A percentile compares a stretch with the other conserved stretches of the same genome.
These are phyloP conservation scores for Cinara cedri DNA, from an alignment of 2,888 invertebrate genomes.

Conservation along the genomic window DNA sequence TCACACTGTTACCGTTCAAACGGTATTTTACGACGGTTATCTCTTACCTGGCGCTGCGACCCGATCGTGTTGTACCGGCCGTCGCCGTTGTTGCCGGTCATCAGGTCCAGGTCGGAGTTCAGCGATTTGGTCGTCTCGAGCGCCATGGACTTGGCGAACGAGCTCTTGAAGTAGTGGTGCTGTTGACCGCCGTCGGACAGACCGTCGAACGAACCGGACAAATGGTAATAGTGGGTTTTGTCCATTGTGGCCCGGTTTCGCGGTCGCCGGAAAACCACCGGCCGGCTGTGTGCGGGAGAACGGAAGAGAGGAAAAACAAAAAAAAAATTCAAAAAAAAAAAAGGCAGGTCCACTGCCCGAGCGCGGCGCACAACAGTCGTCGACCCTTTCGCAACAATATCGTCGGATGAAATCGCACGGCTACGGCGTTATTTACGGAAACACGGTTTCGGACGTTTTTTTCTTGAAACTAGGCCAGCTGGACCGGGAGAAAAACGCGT, in stretches of 20 bases:
- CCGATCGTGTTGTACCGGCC: slow-evolving; percentile 48
- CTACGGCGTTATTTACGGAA: no score
- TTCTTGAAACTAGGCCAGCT: slow-evolving; percentile 51
- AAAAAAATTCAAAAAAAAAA: no score
- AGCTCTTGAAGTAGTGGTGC: slow-evolving; percentile 60
- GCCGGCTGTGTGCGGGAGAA: no score
- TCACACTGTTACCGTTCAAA: no score
- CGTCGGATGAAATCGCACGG: no score
- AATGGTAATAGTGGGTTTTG: neutral
- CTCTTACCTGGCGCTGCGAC: slow-evolving; percentile 22
- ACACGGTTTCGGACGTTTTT: slow-evolving; percentile 1
- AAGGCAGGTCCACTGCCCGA: no score
- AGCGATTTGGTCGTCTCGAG: slow-evolving; percentile 58
- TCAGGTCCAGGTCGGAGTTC: slow-evolving; percentile 34
- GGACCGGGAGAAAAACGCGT: neutral
- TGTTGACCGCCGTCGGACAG: slow-evolving; percentile 27
- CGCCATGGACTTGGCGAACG: slow-evolving; percentile 61
- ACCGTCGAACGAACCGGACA: slow-evolving; percentile 52
- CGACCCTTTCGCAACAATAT: slow-evolving; percentile 15
- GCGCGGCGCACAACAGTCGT: neutral
- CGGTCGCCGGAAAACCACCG: neutral
- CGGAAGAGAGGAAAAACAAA: no score
- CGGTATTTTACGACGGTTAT: no score
- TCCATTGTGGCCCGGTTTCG: slow-evolving; percentile 16
- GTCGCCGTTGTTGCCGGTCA: neutral